These are phyloP conservation scores for Aepyceros melampus DNA, from an alignment of 2,113 vertebrate genomes.

Conservation along the genomic window DNA sequence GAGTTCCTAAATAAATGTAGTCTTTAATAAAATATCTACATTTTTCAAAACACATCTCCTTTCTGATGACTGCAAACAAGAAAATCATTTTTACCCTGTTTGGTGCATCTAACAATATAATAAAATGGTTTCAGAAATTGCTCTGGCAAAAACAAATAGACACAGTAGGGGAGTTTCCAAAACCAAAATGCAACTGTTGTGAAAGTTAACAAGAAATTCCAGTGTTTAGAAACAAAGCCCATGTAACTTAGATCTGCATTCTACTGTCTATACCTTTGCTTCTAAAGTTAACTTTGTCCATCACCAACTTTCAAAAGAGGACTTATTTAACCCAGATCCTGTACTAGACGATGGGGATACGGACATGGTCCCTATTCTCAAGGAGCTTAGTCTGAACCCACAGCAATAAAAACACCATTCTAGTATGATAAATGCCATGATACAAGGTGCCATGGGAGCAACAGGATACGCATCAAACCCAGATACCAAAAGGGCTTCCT, in stretches of 20 bases:
- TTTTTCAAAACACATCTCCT: not conserved
- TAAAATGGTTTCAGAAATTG: not conserved
- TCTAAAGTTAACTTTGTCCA: slow-evolving; percentile 10
- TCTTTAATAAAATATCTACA: not conserved
- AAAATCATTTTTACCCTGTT: not conserved
- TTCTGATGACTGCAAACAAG: not conserved
- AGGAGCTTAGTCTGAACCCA: not conserved
- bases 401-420: not conserved
- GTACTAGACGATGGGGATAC: not conserved
- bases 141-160: not conserved
- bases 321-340: not conserved
- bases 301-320: not conserved
- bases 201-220: not conserved
- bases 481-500: not conserved
- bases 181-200: not conserved
- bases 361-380: not conserved
- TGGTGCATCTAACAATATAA: not conserved
- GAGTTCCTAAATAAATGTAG: not conserved
- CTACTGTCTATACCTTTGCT: not conserved
- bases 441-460: not conserved
- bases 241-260: not conserved
- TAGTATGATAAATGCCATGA: not conserved
- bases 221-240: not conserved
- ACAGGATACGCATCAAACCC: not conserved
- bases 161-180: not conserved